Percentiles rank a stretch among this genome's conserved stretches.
These are phyloP conservation scores for Thermophis baileyi DNA, from an alignment of 2,113 vertebrate species.

Conservation along the genomic window DNA sequence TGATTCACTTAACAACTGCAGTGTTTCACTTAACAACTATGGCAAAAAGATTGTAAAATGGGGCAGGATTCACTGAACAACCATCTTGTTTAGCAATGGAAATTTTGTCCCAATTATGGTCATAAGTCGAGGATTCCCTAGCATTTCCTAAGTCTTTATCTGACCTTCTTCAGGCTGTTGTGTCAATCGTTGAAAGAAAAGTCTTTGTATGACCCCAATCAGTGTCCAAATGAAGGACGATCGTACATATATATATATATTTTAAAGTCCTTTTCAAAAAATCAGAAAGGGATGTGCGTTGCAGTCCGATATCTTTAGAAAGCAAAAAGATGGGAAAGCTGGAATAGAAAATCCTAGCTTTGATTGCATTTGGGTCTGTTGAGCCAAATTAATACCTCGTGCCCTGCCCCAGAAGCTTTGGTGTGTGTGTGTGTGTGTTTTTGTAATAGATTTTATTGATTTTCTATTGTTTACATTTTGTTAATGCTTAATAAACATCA, in stretches of 20 bases:
- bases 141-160: not conserved
- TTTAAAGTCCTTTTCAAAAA: not conserved
- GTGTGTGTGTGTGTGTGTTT: no score
- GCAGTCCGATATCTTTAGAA: not conserved
- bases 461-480: no score
- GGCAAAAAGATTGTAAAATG: no score
- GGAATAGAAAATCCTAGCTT: not conserved
- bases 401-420: not conserved
- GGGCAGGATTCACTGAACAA: no score
- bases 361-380: not conserved
- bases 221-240: not conserved
- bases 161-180: not conserved
- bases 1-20: no score
- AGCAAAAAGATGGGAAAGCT: not conserved
- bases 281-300: not conserved
- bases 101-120: no score
- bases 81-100: no score
- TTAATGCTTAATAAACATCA: no score
- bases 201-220: not conserved
- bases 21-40: no score
- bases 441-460: no score
- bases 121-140: no score
- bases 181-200: not conserved
- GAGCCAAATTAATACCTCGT: not conserved
- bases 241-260: no score